Evolutionary conservation across 2,113 vertebrate genomes (phyloP), one percentile per base, ranked within the genome.

Genomic region (Mystacornis crossleyi): DNA sequence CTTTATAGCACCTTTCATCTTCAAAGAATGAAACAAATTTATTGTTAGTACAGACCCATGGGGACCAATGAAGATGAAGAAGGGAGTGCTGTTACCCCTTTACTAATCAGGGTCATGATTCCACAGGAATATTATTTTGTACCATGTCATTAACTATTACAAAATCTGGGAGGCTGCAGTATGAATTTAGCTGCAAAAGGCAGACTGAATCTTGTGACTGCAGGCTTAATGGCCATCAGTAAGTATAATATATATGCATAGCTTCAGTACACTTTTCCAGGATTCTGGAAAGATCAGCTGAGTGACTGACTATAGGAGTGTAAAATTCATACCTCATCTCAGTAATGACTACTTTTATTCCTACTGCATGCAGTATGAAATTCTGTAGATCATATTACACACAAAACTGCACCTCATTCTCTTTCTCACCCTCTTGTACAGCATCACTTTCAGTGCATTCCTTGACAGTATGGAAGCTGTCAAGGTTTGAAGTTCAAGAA

Each of bases 261-360:
- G 67, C 93, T 95, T 54, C 79, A 93, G 58, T 62, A 92, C 18
- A 16, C 34, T 79, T 80, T 66, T 94, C 92, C 90, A 95, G 81
- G 81, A 86, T 94, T 93, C 85, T 95, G 87, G 90, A 94, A 96
- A 90, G 78, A 96, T 93, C 81, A 91, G 71, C 69, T 88, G 90
- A 94, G 66, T 72, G 84, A 84, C 93, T 89, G 95, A 73, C 66
- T 90, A 66, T 26, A 83, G 51, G 43, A 79, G 74, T 48, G 74
- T 91, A 77, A 96, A 94, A 96, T 86, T 90, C 90, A 73, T 73
- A 77, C n/a, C 45, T 94, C 58, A 64, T 96, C 66, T 90, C 64
- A 48, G 45, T 91, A 73, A 94, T 82, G 84, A 66, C 74, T 47
- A 8, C 64, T 94, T 71, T 57, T 92, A 81, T 87, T 93, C 77